These are phyloP conservation scores for Dendronephthya gigantea DNA, from an alignment of 64 coral and sea anemone genomes.

Conservation along the genomic window DNA sequence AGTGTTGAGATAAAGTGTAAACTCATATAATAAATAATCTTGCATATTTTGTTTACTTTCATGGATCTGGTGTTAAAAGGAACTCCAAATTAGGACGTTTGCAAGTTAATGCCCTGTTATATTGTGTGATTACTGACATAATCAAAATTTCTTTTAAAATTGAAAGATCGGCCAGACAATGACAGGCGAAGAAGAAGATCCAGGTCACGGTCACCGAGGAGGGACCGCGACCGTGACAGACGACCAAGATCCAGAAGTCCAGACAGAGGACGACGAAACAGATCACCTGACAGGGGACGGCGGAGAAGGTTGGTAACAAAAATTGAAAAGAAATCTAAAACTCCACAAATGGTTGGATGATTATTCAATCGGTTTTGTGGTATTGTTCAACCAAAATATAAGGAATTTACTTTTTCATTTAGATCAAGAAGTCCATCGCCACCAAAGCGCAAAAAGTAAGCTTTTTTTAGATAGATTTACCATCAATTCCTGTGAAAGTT, in stretches of 20 bases:
- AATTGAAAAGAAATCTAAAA: too few relatives aligned
- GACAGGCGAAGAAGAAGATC: not conserved
- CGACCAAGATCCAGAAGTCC: slow-evolving; percentile 31
- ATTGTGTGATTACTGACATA: too few relatives aligned
- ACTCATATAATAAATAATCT: too few relatives aligned
- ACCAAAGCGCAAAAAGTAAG: slow-evolving; percentile 13
- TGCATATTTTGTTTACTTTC: too few relatives aligned
- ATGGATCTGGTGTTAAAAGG: too few relatives aligned
- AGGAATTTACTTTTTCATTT: not conserved
- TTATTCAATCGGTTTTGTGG: not conserved
- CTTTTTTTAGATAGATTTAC: not conserved
- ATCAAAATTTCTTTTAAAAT: too few relatives aligned
- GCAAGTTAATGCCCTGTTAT: too few relatives aligned
- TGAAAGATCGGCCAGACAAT: not conserved
- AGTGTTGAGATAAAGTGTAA: too few relatives aligned
- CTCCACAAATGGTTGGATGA: not conserved
- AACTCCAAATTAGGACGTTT: too few relatives aligned
- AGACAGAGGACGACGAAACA: slow-evolving; percentile 38
- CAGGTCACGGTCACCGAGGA: not conserved
- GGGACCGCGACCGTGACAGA: not conserved
- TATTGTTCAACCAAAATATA: too few relatives aligned
- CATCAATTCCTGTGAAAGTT: not conserved
- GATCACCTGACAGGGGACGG: slow-evolving; percentile 34
- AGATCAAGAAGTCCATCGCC: not conserved
- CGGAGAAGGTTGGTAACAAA: slow-evolving; percentile 13